Evolutionary conservation across 2,113 vertebrate genomes (phyloP).

Genomic region (Neolamprologus fasciatus): DNA sequence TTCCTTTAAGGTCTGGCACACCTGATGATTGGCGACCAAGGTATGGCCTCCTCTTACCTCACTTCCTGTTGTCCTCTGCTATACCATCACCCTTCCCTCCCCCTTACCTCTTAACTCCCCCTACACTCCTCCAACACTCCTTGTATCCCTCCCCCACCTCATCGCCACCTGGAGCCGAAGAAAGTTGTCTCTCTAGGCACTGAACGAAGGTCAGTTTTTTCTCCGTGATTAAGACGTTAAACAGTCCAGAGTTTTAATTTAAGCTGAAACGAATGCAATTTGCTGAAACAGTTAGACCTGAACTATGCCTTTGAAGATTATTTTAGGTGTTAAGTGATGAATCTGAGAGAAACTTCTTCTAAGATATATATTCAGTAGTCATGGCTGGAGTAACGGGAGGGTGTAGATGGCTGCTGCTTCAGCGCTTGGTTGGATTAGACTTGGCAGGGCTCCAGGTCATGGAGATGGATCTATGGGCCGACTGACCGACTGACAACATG

Average conservation of each 20-base stretch:
- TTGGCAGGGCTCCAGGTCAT: conserved; percentile 28
- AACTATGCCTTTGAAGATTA: not conserved
- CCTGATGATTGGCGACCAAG: conserved; percentile 99
- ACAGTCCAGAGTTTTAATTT: not conserved
- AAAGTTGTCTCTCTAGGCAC: conserved; percentile 67
- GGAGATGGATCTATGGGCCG: conserved; percentile 28
- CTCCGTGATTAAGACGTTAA: not conserved
- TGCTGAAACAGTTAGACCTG: not conserved
- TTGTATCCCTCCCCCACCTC: conserved; percentile 33
- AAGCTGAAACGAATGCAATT: not conserved
- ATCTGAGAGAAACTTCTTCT: conserved; percentile 46
- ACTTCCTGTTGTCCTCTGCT: conserved; percentile 76
- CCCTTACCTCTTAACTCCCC: conserved; percentile 14
- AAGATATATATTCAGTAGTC: not conserved
- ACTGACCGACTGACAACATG: conserved; percentile 67
- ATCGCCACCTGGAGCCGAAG: conserved; percentile 46
- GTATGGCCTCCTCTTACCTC: conserved; percentile 97
- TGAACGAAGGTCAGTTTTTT: conserved; percentile 64
- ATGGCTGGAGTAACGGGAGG: conserved; percentile 2
- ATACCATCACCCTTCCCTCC: conserved; percentile 45
- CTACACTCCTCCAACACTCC: conserved; percentile 35
- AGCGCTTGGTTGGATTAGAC: conserved; percentile 17
- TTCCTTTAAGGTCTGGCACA: conserved; percentile 99
- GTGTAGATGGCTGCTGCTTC: not conserved
- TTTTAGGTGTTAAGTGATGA: not conserved